Evolutionary conservation across 2,888 invertebrate species (phyloP), one percentile per base, ranked within the genome.

Genomic region (Nesidiocoris tenuis): DNA sequence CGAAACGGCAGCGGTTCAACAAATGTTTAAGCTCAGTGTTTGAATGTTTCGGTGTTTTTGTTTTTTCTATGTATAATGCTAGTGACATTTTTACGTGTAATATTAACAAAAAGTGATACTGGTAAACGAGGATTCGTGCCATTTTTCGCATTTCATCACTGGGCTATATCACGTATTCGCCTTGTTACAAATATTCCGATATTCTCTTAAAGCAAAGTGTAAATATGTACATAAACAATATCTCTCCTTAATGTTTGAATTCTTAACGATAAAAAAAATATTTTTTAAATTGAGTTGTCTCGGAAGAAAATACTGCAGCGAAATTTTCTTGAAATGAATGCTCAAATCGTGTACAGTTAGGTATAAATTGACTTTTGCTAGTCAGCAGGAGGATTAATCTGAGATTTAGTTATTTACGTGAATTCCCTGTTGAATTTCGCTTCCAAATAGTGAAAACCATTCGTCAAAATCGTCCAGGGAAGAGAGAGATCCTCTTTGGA

Each of bases 291-390:
- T n/a, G 63, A 17, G 68, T 22, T 56, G 68, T n/a, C 63, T 64
- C 24, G 68, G 57, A 17, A 24, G 67, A 24, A 16, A 19, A 17
- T 21, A 72, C 39, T 72, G 25, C 55, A 17, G 59, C 59, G 59
- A n/a, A 59, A 17, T n/a, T 59, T 63, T 61, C n/a, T 72, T 61
- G 21, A 39, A 61, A 39, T 72, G 39, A 72, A 72, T 72, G 72
- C 72, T 72, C 72, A 72, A 70, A 67, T 57, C 25, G 39, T 72
- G 72, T 72, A 72, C 72, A 72, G 72, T 72, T 68, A 25, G 56
- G 67, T 67, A 2, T 19, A 72, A 61, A 56, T 18, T n/a, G 61
- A 61, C 72, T 72, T 72, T 72, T 72, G 72, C 72, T 72, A 72
- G 72, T 72, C 72, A 72, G 72, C 72, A 72, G 72, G 72, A 72